A percentile compares a stretch with the other conserved stretches of the same genome.
Evolutionary conservation across 2,113 vertebrate species (phyloP).

Genomic region (Rutilus rutilus): DNA sequence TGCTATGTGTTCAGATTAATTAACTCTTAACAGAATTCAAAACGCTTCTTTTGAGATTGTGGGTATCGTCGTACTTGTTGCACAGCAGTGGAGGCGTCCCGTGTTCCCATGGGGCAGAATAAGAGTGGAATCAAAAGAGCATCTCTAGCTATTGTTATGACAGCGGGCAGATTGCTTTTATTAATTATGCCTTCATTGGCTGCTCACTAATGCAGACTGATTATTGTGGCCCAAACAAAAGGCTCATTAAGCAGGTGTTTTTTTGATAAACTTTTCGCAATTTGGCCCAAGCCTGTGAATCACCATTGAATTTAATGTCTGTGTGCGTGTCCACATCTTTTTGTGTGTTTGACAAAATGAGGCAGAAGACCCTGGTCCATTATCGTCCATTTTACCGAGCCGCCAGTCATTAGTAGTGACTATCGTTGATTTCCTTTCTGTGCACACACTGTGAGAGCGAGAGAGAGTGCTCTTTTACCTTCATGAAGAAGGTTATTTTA

Average conservation of each 20-base stretch:
- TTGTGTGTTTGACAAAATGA: conserved; percentile 31
- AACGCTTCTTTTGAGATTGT: conserved; percentile 56
- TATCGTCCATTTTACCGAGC: conserved; percentile 45
- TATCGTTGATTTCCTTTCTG: conserved; percentile 17
- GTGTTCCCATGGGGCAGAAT: conserved; percentile 31
- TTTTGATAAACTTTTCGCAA: conserved; percentile 56
- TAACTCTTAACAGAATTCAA: conserved; percentile 64
- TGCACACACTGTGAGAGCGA: background rate
- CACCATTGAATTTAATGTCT: conserved; percentile 29
- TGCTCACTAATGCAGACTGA: conserved; percentile 56
- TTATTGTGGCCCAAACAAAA: conserved; percentile 67
- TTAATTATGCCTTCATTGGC: conserved; percentile 53
- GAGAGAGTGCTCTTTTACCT: background rate
- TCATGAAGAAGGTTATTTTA: conserved; percentile 25
- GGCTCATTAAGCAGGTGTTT: conserved; percentile 64
- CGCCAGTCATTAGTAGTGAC: conserved; percentile 28
- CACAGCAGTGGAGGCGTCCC: conserved; percentile 32
- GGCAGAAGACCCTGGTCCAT: conserved; percentile 42
- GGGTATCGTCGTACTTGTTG: conserved; percentile 27
- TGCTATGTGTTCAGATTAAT: conserved; percentile 56
- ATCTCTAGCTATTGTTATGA: conserved; percentile 47
- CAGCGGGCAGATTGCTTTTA: conserved; percentile 56
- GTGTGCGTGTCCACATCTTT: conserved; percentile 6
- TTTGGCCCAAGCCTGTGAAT: conserved; percentile 43
- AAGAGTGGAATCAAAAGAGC: conserved; percentile 40